A percentile compares a stretch with the other conserved stretches of the same genome.
Evolutionary conservation across 1,140 invertebrate species (phyloP).

Genomic region (Glossosoma conforme): DNA sequence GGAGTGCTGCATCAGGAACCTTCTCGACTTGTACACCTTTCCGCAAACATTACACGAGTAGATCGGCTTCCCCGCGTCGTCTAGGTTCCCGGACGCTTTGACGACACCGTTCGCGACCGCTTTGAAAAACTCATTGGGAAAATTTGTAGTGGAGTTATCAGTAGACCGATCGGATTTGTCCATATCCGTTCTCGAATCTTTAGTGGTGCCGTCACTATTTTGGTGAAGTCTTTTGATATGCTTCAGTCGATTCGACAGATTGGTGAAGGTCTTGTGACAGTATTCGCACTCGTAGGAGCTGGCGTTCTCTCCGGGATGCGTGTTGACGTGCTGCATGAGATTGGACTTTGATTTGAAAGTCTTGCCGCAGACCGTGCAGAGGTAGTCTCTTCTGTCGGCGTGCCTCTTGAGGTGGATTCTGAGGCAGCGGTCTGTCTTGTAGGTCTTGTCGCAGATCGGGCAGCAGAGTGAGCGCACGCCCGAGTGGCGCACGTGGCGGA

Average conservation of each 20-base stretch:
- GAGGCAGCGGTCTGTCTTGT: constrained; percentile 37
- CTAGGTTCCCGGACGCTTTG: not conserved
- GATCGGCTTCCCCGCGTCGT: not conserved
- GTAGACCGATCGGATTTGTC: not conserved
- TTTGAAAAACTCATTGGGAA: too few relatives aligned
- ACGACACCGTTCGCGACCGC: not conserved
- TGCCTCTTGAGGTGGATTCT: constrained; percentile 50
- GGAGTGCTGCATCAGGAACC: too few relatives aligned
- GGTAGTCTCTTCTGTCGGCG: constrained; percentile 43
- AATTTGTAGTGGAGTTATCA: too few relatives aligned
- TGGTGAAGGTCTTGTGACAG: constrained; percentile 52
- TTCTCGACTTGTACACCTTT: too few relatives aligned
- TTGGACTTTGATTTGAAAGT: constrained; percentile 48
- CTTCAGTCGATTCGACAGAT: constrained; percentile 54
- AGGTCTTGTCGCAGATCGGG: not conserved
- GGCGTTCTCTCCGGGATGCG: constrained; percentile 51
- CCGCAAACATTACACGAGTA: not conserved
- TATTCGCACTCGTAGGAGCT: constrained; percentile 54
- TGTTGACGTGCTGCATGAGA: constrained; percentile 53
- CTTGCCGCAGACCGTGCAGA: constrained; percentile 46
- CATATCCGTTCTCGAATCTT: constrained; percentile 33
- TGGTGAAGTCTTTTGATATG: constrained; percentile 51
- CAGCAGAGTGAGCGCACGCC: too few relatives aligned
- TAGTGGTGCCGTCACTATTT: constrained; percentile 51
- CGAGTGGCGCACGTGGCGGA: too few relatives aligned